Percentiles rank a stretch among this genome's conserved stretches.
Evolutionary conservation across 1,140 invertebrate species (phyloP).

Genomic region (Nephotettix cincticeps): DNA sequence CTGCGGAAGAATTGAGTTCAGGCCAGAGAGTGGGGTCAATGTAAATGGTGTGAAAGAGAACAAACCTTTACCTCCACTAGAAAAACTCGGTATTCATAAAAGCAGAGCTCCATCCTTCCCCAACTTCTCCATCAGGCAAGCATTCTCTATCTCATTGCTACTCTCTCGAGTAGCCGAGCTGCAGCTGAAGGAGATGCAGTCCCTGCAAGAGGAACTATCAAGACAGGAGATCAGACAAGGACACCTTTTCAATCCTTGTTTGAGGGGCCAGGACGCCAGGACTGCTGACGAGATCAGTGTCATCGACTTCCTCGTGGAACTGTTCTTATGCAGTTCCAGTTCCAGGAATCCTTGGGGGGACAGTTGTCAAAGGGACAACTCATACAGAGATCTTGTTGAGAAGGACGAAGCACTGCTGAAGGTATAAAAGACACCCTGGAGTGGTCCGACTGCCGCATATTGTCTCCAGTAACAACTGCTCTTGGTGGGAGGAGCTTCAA

Average conservation of each 20-base stretch:
- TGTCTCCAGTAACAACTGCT: constrained; percentile 25
- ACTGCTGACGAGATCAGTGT: no score
- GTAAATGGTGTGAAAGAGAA: neutral
- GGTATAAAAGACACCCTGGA: constrained; percentile 60
- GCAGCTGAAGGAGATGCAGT: no score
- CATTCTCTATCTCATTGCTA: no score
- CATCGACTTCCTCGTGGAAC: no score
- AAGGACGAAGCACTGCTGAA: constrained; percentile 86
- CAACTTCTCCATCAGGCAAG: no score
- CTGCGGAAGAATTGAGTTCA: constrained; percentile 36
- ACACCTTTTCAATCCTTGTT: no score
- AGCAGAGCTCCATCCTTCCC: constrained; percentile 56
- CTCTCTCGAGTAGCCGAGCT: no score
- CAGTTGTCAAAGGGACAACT: constrained; percentile 51
- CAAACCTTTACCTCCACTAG: constrained; percentile 32
- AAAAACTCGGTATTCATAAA: constrained; percentile 46
- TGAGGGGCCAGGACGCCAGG: no score
- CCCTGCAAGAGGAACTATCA: no score
- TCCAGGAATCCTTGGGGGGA: constrained; percentile 39
- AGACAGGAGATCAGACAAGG: no score
- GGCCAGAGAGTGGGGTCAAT: constrained; percentile 37
- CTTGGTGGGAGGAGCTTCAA: constrained; percentile 67
- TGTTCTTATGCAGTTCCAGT: neutral
- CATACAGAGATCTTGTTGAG: constrained; percentile 78
- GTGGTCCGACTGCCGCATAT: constrained; percentile 23